phyloP scores from a whole-genome alignment of 2,888 invertebrate species.

The Leptinotarsa juncta region DNA sequence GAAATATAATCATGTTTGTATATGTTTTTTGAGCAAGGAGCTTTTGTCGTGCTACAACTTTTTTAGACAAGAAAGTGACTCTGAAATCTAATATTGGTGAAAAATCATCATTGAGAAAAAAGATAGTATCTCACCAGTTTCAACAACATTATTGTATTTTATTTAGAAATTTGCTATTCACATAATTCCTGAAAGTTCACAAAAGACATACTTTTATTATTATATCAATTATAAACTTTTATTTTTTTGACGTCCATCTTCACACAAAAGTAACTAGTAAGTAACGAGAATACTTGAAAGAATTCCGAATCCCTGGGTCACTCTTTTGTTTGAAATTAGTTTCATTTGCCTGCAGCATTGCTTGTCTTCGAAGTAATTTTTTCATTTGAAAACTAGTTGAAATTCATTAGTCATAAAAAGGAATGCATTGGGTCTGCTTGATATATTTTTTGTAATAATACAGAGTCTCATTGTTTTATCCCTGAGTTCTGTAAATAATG shows the following conservation, averaged over 20 bases:
- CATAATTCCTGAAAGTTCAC: too few relatives aligned
- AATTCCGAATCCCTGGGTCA: neutral
- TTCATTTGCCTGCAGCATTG: neutral
- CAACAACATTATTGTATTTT: too few relatives aligned
- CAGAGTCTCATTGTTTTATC: too few relatives aligned
- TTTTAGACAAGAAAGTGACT: slow-evolving; percentile 9
- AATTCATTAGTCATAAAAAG: too few relatives aligned
- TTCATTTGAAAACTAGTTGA: neutral
- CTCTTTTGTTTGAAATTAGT: neutral
- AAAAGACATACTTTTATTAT: too few relatives aligned
- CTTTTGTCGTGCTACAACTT: slow-evolving; percentile 10
- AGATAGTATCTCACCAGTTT: neutral
- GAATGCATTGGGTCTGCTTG: too few relatives aligned
- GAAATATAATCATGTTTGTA: slow-evolving; percentile 28
- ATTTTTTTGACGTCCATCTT: too few relatives aligned
- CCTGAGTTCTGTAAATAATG: too few relatives aligned
- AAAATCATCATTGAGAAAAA: neutral
- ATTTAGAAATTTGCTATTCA: too few relatives aligned
- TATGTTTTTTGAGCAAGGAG: slow-evolving; percentile 9
- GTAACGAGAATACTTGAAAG: neutral
- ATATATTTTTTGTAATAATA: too few relatives aligned
- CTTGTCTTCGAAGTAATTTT: neutral
- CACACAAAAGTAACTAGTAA: too few relatives aligned
- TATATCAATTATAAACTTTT: too few relatives aligned
- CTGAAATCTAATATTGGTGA: neutral